A percentile compares a stretch with the other conserved stretches of the same genome.
These are phyloP conservation scores for Bradypus variegatus DNA, from an alignment of 2,797 vertebrate genomes.

Conservation along the genomic window DNA sequence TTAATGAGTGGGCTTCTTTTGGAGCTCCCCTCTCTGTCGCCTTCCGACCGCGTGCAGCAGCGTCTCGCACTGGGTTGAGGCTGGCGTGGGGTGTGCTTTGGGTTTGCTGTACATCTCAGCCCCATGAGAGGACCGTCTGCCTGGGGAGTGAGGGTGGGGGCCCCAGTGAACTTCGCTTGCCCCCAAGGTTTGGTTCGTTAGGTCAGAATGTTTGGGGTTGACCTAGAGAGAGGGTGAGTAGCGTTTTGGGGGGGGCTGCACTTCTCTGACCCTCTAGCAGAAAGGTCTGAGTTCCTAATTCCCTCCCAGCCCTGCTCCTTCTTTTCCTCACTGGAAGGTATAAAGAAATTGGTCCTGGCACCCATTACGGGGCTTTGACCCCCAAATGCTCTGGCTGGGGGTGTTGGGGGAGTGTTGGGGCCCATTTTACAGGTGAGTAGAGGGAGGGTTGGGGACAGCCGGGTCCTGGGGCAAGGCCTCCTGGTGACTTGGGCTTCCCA, in stretches of 20 bases:
- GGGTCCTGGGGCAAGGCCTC: background rate
- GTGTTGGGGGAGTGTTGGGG: background rate
- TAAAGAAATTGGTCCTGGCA: too few relatives aligned
- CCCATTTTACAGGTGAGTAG: background rate
- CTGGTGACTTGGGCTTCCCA: too few relatives aligned
- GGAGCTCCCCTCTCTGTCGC: rapidly evolving
- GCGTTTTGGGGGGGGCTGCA: background rate
- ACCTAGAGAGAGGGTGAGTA: background rate
- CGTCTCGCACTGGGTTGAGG: rapidly evolving
- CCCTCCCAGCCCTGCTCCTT: background rate
- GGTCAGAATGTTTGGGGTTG: background rate
- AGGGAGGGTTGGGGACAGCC: background rate
- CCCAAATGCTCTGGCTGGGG: background rate
- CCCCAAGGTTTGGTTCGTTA: too few relatives aligned
- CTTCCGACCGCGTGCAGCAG: background rate
- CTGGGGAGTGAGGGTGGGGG: background rate
- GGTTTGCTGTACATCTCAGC: background rate
- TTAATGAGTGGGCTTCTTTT: background rate
- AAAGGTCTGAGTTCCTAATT: too few relatives aligned
- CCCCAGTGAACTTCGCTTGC: background rate
- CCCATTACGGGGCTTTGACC: background rate
- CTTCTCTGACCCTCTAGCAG: background rate
- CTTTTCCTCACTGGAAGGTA: background rate
- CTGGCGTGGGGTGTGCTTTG: background rate
- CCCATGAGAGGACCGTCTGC: background rate